Base-by-base conservation (phyloP, 2,113 vertebrate genomes). In the Cochlearius cochlearius region DNA sequence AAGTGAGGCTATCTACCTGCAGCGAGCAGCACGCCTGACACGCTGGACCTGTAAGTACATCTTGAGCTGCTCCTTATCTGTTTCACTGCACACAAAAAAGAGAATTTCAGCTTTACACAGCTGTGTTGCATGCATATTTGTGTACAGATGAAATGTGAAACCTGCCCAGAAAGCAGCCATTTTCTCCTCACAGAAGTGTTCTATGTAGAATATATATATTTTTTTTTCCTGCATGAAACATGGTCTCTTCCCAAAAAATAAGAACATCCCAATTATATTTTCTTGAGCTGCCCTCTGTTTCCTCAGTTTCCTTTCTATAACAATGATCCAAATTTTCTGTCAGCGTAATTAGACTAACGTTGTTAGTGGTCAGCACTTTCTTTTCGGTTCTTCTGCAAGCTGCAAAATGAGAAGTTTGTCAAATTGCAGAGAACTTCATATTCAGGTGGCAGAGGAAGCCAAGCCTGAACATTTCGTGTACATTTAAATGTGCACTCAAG, bases 401-500 rank as follows among this genome's bases (percentile, higher is more conserved):
- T 96, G 50, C 62, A 92, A 93, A 97, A 96, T 71, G n/a, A 96
- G 19, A 30, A 76, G 85, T 96, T 96, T 86, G 82, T 97, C 95
- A 96, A 96, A 97, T 96, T 82, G 55, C 71, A 91, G 39, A 81
- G 59, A 77, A 81, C 36, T 95, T 97, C 87, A 69, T 90, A 43
- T 92, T 95, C 68, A 62, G 34, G 45, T 84, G 55, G 39, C 56
- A 88, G 50, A 96, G 41, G 78, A 96, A 95, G n/a, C 60, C 69
- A 84, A 92, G 32, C 55, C 58, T 75, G 81, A 95, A 95, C 86
- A 93, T 91, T 96, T 86, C 6, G 0, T 60, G 27, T 81, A 88
- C 52, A 3, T 84, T 96, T 96, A 92, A 97, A 95, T 92, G 84
- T 93, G 87, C 92, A 96, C 89, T 97, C 93, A 89, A 82, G 92